Base-by-base conservation (phyloP, 2,888 invertebrate species). In the Catocala nupta region DNA sequence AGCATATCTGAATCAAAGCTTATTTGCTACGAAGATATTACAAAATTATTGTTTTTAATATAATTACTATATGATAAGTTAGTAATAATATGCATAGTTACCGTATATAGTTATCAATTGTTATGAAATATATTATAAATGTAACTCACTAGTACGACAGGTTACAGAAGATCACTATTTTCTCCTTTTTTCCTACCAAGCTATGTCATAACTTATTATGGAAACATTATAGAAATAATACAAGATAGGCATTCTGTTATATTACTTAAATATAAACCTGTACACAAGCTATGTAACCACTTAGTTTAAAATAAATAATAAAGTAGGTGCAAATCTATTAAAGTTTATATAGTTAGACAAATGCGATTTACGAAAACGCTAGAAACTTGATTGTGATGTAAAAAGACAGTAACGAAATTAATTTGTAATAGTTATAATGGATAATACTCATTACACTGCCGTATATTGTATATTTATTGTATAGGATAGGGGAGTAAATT, bases 391-490 rank as follows among this genome's bases (percentile, higher is more conserved):
- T 72, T 73, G 77, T 79, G 81, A 81, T 81, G 60, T 68, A 54
- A 60, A 45, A 72, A 66, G 59, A 68, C 47, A 63, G 16, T 63
- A 34, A 69, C 70, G 65, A 75, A 75, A 77, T 70, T 67, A 63
- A 65, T 25, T 68, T 63, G 64, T 73, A 71, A 73, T 77, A 71
- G 71, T 69, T 64, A 64, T 70, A 77, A 71, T 67, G 60, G 65
- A 75, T 72, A 84, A 84, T 84, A 84, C 84, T 84, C 84, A 84
- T 70, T 66, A 72, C 68, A 79, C 78, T 81, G 80, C 77, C 76
- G 70, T 77, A 65, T 68, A 63, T 70, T 75, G 67, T 73, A 73
- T 82, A 81, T 83, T 80, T 83, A 81, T 83, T 80, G 59, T 76
- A 65, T 81, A 73, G 68, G 49, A 68, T 78, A 73, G 68, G 60